A percentile compares a stretch with the other conserved stretches of the same genome.
phyloP scores from a whole-genome alignment of 2,888 invertebrate genomes.

The Incurvaria masculella region DNA sequence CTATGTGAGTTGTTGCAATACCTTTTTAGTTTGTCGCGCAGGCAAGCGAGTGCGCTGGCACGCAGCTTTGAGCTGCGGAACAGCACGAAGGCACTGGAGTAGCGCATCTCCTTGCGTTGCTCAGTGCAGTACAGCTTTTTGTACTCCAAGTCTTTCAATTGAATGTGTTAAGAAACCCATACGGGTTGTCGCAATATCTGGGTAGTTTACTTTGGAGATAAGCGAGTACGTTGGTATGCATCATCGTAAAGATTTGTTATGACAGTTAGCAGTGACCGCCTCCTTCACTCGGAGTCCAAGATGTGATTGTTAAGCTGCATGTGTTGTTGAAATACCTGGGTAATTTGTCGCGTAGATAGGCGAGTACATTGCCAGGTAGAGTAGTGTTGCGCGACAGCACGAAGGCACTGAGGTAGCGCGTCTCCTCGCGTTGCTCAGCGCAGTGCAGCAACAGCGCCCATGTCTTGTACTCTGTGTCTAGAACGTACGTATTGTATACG shows the following conservation, averaged over 20 bases:
- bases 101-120: constrained; percentile 70
- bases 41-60: constrained; percentile 68
- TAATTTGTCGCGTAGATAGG: constrained; percentile 73
- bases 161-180: no score
- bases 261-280: no score
- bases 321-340: no score
- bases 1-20: constrained; percentile 20
- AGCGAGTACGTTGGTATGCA: no score
- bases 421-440: constrained; percentile 74
- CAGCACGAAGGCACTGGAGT: constrained; percentile 79
- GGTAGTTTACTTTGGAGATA: no score
- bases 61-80: constrained; percentile 58
- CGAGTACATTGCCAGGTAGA: constrained; percentile 65
- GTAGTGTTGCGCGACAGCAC: constrained; percentile 64
- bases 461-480: constrained; percentile 80
- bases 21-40: constrained; percentile 70
- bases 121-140: constrained; percentile 87
- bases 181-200: no score
- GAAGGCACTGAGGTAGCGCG: constrained; percentile 79
- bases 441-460: constrained; percentile 85
- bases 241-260: no score
- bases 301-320: no score
- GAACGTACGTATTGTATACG: constrained; percentile 81
- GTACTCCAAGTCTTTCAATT: no score
- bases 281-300: no score